Percentiles rank a stretch among this genome's conserved stretches.
phyloP scores from a whole-genome alignment of 2,797 vertebrate species.

The Protonibea diacanthus region DNA sequence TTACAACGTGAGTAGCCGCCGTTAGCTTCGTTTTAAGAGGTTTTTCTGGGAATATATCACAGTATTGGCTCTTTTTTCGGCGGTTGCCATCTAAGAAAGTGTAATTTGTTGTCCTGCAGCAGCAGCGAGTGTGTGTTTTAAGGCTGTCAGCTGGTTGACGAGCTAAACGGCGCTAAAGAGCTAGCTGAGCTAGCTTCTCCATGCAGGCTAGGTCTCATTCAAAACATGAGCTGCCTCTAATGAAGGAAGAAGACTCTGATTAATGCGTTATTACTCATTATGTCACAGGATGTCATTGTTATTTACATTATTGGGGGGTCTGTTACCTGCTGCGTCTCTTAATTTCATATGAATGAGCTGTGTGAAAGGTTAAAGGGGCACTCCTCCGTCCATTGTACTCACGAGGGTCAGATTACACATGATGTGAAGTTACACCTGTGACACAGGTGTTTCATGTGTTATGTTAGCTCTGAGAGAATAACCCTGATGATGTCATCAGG shows the following conservation, averaged over 20 bases:
- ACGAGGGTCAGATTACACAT: background rate
- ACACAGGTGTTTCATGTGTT: too few species aligned
- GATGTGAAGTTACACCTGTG: background rate
- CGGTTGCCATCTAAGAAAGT: background rate
- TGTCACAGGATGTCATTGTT: rapidly evolving
- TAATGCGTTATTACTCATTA: rapidly evolving
- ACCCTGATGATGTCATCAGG: background rate
- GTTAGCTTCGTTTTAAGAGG: background rate
- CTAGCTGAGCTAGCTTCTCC: slow-evolving; percentile 56
- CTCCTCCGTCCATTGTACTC: background rate
- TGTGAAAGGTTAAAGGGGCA: slow-evolving; percentile 64
- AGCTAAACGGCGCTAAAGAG: background rate
- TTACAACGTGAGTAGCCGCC: slow-evolving; percentile 80
- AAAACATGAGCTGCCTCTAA: background rate
- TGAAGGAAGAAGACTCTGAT: rapidly evolving
- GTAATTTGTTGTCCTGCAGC: rapidly evolving
- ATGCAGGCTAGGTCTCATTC: slow-evolving; percentile 22
- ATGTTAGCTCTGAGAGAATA: too few species aligned
- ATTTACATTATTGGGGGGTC: rapidly evolving
- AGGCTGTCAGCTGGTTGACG: background rate
- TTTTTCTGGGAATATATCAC: background rate
- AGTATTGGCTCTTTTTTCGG: background rate
- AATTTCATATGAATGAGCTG: slow-evolving; percentile 32
- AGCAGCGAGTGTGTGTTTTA: background rate
- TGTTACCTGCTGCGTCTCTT: background rate